Percentiles rank a stretch among this genome's conserved stretches.
These are phyloP conservation scores for Hippolais icterina DNA, from an alignment of 2,113 vertebrate species.

Conservation along the genomic window DNA sequence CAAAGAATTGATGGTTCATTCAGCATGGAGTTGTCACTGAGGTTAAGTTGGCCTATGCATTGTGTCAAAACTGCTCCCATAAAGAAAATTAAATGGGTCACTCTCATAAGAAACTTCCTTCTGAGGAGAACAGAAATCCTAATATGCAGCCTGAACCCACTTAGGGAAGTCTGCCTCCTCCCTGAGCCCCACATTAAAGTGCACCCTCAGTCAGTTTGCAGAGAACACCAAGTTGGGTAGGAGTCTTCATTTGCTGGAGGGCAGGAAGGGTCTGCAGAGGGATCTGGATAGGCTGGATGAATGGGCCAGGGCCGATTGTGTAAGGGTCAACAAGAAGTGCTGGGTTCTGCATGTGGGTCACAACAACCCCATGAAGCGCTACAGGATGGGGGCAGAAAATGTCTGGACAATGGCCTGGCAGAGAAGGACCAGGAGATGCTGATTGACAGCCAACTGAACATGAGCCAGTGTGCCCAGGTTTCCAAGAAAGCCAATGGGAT, in stretches of 20 bases:
- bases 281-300: background rate
- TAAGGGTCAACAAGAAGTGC: background rate
- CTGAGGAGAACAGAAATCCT: background rate
- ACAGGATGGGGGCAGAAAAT: background rate
- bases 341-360: background rate
- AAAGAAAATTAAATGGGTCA: background rate
- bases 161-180: background rate
- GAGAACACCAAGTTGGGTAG: background rate
- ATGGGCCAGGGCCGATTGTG: fast-evolving
- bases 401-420: background rate
- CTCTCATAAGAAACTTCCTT: background rate
- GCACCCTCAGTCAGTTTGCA: fast-evolving
- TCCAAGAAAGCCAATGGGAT: background rate
- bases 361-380: background rate
- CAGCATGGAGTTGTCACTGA: background rate
- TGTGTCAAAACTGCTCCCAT: background rate
- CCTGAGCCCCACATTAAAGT: background rate
- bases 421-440: background rate
- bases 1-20: background rate
- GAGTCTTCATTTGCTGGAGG: background rate
- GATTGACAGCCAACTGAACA: background rate
- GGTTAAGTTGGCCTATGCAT: background rate
- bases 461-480: background rate
- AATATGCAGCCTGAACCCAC: background rate
- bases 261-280: background rate